Conservation (phyloP, 2,888 invertebrate species). For the Acanthosoma haemorrhoidale region DNA sequence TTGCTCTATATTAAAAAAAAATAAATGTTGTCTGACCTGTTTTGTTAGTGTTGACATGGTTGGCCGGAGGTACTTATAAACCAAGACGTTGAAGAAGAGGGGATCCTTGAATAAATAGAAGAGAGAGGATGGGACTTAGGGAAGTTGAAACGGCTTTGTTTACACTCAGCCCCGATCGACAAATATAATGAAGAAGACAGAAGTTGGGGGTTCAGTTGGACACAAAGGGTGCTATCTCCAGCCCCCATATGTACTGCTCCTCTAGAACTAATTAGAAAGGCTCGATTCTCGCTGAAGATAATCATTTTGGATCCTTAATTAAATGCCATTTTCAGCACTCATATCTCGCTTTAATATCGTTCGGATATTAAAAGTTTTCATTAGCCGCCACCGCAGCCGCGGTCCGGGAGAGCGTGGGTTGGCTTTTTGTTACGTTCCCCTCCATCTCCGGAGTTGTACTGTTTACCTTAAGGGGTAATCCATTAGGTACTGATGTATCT, state of each 20-base stretch:
- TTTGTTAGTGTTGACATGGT: too few species aligned
- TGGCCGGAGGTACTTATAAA: not conserved
- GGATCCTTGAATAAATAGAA: constrained; percentile 17
- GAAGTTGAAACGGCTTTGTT: constrained; percentile 27
- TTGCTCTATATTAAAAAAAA: too few species aligned
- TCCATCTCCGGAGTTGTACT: too few species aligned
- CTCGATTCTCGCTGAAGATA: not conserved
- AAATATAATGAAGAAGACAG: constrained; percentile 26
- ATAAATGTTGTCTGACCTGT: too few species aligned
- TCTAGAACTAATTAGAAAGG: not conserved
- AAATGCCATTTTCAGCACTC: not conserved
- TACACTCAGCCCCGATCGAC: constrained; percentile 21
- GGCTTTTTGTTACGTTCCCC: too few species aligned
- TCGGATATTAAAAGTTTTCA: too few species aligned
- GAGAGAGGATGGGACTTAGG: constrained; percentile 21
- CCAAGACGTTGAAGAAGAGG: not conserved
- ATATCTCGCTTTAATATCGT: not conserved
- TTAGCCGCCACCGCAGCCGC: too few species aligned
- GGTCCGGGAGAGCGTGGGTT: too few species aligned
- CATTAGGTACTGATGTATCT: too few species aligned
- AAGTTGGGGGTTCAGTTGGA: not conserved
- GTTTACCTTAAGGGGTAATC: too few species aligned
- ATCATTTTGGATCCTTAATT: not conserved
- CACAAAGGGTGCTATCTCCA: not conserved
- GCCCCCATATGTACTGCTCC: not conserved